Evolutionary conservation across 2,888 invertebrate species (phyloP), one percentile per base, ranked within the genome.

Genomic region (Acleris sparsana): DNA sequence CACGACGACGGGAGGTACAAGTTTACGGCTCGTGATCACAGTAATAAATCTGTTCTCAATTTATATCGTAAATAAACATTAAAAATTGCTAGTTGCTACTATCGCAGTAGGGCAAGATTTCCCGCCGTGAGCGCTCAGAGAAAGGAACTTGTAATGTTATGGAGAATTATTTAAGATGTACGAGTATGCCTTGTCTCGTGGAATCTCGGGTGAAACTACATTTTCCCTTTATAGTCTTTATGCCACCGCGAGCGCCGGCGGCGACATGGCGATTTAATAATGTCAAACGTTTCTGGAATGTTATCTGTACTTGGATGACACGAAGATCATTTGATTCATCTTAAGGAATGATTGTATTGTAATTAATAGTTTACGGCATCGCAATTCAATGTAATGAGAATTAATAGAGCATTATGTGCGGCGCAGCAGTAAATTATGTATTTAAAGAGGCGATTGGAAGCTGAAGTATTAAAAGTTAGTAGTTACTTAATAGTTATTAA

Each of bases 91-190:
- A 63, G 39, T 46, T 53, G 29, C 55, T 43, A 57, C 39, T 49
- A 25, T 63, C 44, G 70, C 71, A 67, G 67, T 67, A 61, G 70
- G 69, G 72, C 71, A 69, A 78, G 77, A 79, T 82, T 83, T 82
- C 79, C 80, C 76, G 77, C 79, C 78, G 71, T 69, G 62, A 74
- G 82, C 78, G 70, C 68, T 67, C 39, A 70, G 75, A 73, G 79
- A 79, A 83, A 79, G 78, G 76, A 76, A 72, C 56, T 61, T 57
- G 66, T 33, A 39, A 29, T 75, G 77, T 80, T 76, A 76, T 78
- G 70, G 72, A 69, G 72, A 68, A 74, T 71, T 75, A 78, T 80
- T 78, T 73, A 78, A 76, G 77, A 71, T 64, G 59, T 61, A 33
- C 9, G 33, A 33, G 33, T 33, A 65, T 65, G 56, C 55, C 65